Base-by-base conservation (phyloP, 2,888 invertebrate genomes). In the Dexiosoma caninum region DNA sequence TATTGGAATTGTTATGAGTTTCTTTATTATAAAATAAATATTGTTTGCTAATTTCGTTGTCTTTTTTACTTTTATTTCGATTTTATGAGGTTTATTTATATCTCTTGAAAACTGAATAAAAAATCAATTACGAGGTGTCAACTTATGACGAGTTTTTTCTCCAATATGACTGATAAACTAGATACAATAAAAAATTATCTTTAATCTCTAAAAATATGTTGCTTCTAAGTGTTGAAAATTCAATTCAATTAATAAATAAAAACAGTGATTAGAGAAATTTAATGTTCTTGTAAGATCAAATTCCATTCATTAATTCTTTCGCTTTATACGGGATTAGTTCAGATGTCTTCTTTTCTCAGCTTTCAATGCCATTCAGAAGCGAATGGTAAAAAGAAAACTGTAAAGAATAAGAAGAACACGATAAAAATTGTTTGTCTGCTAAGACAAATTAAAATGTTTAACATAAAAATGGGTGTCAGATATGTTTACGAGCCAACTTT, bases 401-500 rank as follows among this genome's bases (percentile, higher is more conserved):
- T 9, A 30, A 32, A 9, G 10, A 32, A 46, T 27, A 2, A 32
- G 8, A 53, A n/a, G 12, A 10, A 44, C 5, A 51, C 16, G 10
- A 42, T 10, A 57, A 6, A 40, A 12, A 2, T 12, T 37, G 10
- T 37, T 12, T 27, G 49, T 7, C 12, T 49, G n/a, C 5, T 8
- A 51, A 44, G 16, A 0, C 19, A 55, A 44, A 62, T 62, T 55
- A 62, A 77, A 70, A 21, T 70, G 35, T 79, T 81, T 76, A 49
- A 72, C 75, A 75, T 66, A 59, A 30, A 80, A 76, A 81, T 72
- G 53, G 55, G 49, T 57, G 40, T 81, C 37, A 72, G 76, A 67
- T 76, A 72, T 67, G 44, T 72, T 67, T 67, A 75, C 57, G 67
- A 42, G 62, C 12, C 80, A 71, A 67, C 76, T 80, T 80, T 76